Evolutionary conservation across 2,797 vertebrate species (phyloP), one percentile per base, ranked within the genome.

Genomic region (Malacoctenus gilli): DNA sequence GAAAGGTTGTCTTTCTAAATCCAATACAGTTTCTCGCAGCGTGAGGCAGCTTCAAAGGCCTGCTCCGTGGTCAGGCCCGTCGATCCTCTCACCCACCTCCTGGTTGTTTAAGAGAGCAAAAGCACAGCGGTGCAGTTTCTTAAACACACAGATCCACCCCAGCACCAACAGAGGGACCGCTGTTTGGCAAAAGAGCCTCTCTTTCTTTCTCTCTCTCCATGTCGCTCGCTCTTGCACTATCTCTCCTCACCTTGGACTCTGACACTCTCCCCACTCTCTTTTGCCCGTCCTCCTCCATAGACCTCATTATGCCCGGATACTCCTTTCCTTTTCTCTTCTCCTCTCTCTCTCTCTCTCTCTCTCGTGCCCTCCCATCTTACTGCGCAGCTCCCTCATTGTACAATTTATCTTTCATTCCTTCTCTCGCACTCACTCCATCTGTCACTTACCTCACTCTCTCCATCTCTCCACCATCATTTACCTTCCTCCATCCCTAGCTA

Each of bases 21-120:
- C 82, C 81, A 83, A 79, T 75, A 72, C 72, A 82, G 79, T 74
- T 82, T 82, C 79, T 84, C 85, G 8, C 87, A 85, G 82, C 70
- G 4, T 84, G 87, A 76, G 68, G 60, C 58, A 66, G 76, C 84
- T 89, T 90, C 82, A 89, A 89, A 89, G 86, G 74, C 42, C 57
- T 50, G 71, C 83, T 76, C 79, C n/a, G 40, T 65, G 83, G 81
- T 82, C 85, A 70, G 82, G 59, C 64, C 75, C 34, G 68, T 72
- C 70, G 74, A 82, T 87, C 80, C 75, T 82, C 79, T 86, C 80
- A 79, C 63, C 81, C 80, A 80, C 79, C 83, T 85, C 86, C 80
- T 52, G 77, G 73, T 85, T 88, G 83, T 89, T 87, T 85, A 83
- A 86, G 77, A 89, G 78, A 82, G 84, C 80, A 82, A 85, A 84